These are phyloP conservation scores for Sipha maydis DNA, from an alignment of 2,888 invertebrate species.

Conservation along the genomic window DNA sequence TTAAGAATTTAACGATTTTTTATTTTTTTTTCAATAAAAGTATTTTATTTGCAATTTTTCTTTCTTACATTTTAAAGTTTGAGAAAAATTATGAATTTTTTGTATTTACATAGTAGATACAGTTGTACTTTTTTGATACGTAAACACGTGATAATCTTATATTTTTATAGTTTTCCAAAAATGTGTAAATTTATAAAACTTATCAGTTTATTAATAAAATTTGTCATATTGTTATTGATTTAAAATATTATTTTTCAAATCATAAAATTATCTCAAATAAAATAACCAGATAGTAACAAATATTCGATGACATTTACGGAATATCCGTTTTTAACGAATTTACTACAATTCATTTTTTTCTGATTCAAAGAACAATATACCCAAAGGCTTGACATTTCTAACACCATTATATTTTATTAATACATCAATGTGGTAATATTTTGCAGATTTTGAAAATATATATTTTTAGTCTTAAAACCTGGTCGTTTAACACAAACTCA, in stretches of 20 bases:
- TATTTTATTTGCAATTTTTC: neutral
- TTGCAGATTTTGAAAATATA: neutral
- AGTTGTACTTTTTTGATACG: too few species aligned
- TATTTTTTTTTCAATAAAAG: neutral
- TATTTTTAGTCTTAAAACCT: neutral
- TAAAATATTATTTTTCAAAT: neutral
- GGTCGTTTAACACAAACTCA: neutral
- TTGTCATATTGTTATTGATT: neutral
- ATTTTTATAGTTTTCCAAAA: too few species aligned
- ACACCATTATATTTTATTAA: too few species aligned
- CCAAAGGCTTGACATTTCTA: neutral
- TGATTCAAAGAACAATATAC: neutral
- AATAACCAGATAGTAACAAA: neutral
- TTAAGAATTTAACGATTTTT: neutral
- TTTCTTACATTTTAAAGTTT: neutral
- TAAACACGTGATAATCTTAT: too few species aligned
- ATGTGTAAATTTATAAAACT: too few species aligned
- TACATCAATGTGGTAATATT: neutral
- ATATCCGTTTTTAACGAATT: too few species aligned
- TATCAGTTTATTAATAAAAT: too few species aligned
- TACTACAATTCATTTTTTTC: neutral
- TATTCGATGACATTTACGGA: too few species aligned
- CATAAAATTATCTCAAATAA: neutral
- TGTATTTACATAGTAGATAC: too few species aligned
- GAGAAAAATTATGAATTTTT: neutral